Evolutionary conservation across 2,113 vertebrate genomes (phyloP), one percentile per base, ranked within the genome.

Genomic region (Proteles cristata): DNA sequence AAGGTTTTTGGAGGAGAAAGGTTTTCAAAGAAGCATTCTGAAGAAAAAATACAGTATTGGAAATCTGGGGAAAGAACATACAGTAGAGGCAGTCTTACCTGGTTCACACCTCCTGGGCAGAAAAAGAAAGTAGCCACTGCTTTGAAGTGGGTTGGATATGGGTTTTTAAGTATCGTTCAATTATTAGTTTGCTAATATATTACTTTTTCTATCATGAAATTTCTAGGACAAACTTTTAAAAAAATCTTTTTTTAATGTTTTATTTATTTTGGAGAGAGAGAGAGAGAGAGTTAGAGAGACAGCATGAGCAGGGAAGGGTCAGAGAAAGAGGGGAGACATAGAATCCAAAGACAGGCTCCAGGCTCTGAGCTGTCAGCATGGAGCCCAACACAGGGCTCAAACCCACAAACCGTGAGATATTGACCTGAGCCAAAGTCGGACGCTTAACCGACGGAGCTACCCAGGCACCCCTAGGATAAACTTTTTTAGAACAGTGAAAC

Each of bases 141-240:
- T 95, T 97, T 55, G 69, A 91, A 86, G 21, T 81, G 63, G 23
- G 66, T 68, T 86, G 23, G 17, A 58, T 79, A 73, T n/a, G 21
- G 16, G 31, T 69, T 92, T 85, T 85, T 89, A 90, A 39, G 11
- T 21, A 23, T 80, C 17, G 83, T 95, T 93, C 58, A 87, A 14
- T 90, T 90, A 77, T 45, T 79, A 76, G 55, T 85, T 96, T 95
- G 33, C 28, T 85, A 73, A n/a, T 93, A 48, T 69, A 21, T 88
- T 93, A 48, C 15, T 74, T 90, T 85, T 86, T 77, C n/a, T 96
- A 7, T 83, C 53, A 55, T 95, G 53, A 48, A 76, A 92, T 92
- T 86, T 86, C 45, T 71, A 95, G 50, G 16, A 45, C 81, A 88
- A 80, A 84, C n/a, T 77, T 45, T 92, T 3, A 39, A 39, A 39